Evolutionary conservation across 2,888 invertebrate species (phyloP).

Genomic region (Desoria tigrina): DNA sequence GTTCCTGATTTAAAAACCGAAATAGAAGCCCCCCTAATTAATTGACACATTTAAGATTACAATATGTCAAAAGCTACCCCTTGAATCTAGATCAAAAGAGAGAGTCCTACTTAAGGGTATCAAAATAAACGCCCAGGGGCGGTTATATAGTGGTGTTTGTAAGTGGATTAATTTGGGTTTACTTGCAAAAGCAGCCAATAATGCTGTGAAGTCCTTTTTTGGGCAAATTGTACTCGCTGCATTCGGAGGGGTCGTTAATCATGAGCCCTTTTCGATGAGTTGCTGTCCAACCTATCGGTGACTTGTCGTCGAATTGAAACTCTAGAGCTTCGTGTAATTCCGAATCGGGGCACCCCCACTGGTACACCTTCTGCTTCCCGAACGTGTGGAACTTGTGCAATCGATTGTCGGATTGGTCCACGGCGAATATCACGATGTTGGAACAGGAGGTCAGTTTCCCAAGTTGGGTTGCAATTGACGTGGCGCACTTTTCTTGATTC

Average conservation of each 20-base stretch:
- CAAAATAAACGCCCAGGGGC: too few relatives aligned
- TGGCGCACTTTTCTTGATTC: not conserved
- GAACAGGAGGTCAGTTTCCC: slow-evolving; percentile 14
- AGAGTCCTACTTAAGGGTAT: too few relatives aligned
- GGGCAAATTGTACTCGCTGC: not conserved
- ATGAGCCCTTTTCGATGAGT: slow-evolving; percentile 14
- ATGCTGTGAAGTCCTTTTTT: not conserved
- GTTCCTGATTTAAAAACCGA: too few relatives aligned
- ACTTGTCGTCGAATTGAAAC: slow-evolving; percentile 10
- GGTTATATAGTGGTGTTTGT: too few relatives aligned
- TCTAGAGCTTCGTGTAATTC: not conserved
- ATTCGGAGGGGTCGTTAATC: slow-evolving; percentile 9
- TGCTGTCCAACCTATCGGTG: slow-evolving; percentile 21
- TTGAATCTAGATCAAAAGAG: not conserved
- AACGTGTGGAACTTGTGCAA: slow-evolving; percentile 12
- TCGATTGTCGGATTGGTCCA: slow-evolving; percentile 11
- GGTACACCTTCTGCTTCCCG: slow-evolving; percentile 13
- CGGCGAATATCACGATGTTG: slow-evolving; percentile 22
- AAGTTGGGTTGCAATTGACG: slow-evolving; percentile 23
- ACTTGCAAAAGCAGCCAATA: not conserved
- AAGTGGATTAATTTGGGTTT: too few relatives aligned
- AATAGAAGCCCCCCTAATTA: too few relatives aligned
- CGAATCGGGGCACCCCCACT: slow-evolving; percentile 19
- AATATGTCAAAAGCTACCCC: not conserved
- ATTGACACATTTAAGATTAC: not conserved